Evolutionary conservation across 2,113 vertebrate genomes (phyloP).

Genomic region (Thamnophis sirtalis): DNA sequence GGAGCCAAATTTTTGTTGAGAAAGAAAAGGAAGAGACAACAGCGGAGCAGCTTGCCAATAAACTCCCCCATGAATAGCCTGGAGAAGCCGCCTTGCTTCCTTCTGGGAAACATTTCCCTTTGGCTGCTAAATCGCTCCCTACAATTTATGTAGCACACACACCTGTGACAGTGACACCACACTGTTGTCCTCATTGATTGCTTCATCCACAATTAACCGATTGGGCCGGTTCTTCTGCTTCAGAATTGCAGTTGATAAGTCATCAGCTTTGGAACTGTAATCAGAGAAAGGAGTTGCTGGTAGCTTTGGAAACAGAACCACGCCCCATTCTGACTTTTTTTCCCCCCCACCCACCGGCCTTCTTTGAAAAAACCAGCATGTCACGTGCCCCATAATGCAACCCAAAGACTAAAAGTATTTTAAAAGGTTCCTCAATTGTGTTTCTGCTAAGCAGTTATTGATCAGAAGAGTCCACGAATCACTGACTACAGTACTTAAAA

Average conservation of each 20-base stretch:
- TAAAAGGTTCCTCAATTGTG: neutral
- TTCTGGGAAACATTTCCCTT: neutral
- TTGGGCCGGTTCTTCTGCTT: conserved; percentile 98
- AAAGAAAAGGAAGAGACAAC: neutral
- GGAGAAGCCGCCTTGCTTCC: neutral
- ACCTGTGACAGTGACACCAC: conserved; percentile 98
- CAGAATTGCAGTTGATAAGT: conserved; percentile 95
- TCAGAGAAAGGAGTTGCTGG: conserved; percentile 16
- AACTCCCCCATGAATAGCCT: neutral
- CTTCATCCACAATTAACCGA: conserved; percentile 97
- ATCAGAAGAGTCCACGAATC: neutral
- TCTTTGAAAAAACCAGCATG: neutral
- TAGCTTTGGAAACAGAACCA: neutral
- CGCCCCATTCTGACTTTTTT: neutral
- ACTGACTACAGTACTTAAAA: too few relatives aligned
- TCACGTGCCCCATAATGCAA: neutral
- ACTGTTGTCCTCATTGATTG: conserved; percentile 99
- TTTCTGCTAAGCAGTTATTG: neutral
- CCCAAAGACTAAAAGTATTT: neutral
- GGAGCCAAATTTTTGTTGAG: neutral
- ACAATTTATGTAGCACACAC: conserved; percentile 30
- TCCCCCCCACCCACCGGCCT: neutral
- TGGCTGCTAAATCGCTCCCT: neutral
- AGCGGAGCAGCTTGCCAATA: neutral
- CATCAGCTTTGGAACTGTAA: conserved; percentile 90